Conservation (phyloP, 2,888 invertebrate species). For the Serrognathus titanus region DNA sequence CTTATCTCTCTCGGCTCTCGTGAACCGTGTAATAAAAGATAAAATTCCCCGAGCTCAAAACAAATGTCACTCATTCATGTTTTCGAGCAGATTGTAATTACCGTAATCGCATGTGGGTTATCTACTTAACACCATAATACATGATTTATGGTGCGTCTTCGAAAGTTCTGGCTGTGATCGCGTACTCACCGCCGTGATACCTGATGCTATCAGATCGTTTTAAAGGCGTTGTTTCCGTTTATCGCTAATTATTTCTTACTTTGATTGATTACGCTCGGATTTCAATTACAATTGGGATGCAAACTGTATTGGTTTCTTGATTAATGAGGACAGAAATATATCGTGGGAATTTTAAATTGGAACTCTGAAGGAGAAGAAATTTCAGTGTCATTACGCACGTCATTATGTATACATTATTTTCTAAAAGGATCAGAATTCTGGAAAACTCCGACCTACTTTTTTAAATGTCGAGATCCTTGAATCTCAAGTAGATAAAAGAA, state of each 20-base stretch:
- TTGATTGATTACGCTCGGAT: constrained; percentile 13
- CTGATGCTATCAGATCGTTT: constrained; percentile 7
- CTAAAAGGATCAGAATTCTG: too few species aligned
- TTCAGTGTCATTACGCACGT: too few species aligned
- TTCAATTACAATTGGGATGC: neutral
- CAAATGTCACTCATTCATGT: constrained; percentile 6
- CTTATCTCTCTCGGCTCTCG: neutral
- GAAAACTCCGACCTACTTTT: too few species aligned
- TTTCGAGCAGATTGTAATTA: constrained; percentile 6
- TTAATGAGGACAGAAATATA: too few species aligned
- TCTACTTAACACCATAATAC: constrained; percentile 11
- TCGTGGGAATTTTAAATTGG: too few species aligned
- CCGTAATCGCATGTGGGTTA: constrained; percentile 15
- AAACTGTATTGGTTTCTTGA: neutral
- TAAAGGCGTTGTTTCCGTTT: constrained; percentile 13
- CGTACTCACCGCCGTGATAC: constrained; percentile 2
- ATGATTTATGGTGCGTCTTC: constrained; percentile 15
- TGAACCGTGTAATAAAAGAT: constrained; percentile 18
- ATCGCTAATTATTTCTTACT: constrained; percentile 16
- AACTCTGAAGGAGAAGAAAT: too few species aligned
- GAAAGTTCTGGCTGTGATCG: constrained; percentile 4
- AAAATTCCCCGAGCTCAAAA: neutral
- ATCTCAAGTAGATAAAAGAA: too few species aligned
- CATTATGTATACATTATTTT: too few species aligned
- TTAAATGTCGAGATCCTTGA: too few species aligned